Percentiles rank a stretch among this genome's conserved stretches.
These are phyloP conservation scores for Muntiacus muntjak DNA, from an alignment of 2,113 vertebrate genomes.

Conservation along the genomic window DNA sequence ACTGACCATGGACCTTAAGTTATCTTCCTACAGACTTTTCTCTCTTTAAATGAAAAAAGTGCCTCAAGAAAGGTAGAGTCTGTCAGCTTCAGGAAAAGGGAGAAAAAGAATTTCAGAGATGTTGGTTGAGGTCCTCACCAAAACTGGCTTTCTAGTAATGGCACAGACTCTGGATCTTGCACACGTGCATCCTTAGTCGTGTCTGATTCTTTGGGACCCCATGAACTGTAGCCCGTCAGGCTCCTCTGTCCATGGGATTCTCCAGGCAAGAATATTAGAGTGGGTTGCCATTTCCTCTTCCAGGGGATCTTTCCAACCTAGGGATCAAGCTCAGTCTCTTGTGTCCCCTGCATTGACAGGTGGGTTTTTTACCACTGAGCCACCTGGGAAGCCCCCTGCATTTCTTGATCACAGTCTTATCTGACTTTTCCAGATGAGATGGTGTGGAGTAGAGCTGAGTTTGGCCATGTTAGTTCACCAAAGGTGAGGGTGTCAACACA, in stretches of 20 bases:
- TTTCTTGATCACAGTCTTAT: neutral
- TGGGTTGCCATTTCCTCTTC: neutral
- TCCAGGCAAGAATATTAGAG: neutral
- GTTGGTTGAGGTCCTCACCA: neutral
- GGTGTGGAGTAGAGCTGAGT: neutral
- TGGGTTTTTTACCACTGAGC: rapidly evolving
- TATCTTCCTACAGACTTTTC: neutral
- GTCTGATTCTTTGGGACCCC: neutral
- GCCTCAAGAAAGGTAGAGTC: neutral
- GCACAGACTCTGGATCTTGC: neutral
- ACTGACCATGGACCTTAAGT: neutral
- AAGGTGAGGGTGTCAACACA: neutral
- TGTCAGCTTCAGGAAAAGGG: neutral
- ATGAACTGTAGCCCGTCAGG: neutral
- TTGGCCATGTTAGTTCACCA: neutral
- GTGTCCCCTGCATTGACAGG: neutral
- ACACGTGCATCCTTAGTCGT: rapidly evolving
- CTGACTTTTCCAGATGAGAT: neutral
- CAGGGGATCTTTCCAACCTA: neutral
- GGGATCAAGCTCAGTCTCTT: neutral
- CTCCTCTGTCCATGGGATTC: neutral
- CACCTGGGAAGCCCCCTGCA: neutral
- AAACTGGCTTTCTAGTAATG: neutral
- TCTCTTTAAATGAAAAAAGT: neutral
- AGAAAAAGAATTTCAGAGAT: neutral